Percentiles rank a stretch among this genome's conserved stretches.
These are phyloP conservation scores for Lysiphlebus fabarum DNA, from an alignment of 1,140 invertebrate species.

Conservation along the genomic window DNA sequence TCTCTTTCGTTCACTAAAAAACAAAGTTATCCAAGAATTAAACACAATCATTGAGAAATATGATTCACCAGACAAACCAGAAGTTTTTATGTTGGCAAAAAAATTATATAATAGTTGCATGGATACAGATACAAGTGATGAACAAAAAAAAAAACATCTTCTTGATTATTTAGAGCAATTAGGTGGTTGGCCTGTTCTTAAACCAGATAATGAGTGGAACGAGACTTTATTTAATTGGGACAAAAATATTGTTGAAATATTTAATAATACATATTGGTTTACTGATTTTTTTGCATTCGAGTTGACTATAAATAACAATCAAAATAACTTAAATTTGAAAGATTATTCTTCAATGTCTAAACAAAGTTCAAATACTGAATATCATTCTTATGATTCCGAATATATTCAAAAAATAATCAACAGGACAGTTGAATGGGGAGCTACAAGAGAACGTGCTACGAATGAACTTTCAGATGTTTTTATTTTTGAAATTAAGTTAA, in stretches of 20 bases:
- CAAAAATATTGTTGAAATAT: constrained; percentile 76
- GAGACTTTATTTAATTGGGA: constrained; percentile 74
- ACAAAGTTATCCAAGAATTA: constrained; percentile 75
- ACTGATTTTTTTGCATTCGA: constrained; percentile 91
- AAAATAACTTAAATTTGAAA: constrained; percentile 53
- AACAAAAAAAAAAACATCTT: too few species aligned
- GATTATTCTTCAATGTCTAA: too few species aligned
- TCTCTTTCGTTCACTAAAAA: constrained; percentile 67
- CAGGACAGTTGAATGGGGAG: too few species aligned
- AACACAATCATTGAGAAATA: constrained; percentile 70
- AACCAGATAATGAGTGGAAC: constrained; percentile 70
- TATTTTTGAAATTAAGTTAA: too few species aligned
- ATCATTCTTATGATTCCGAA: too few species aligned
- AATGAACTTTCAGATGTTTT: too few species aligned
- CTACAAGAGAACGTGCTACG: too few species aligned
- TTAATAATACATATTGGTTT: constrained; percentile 75
- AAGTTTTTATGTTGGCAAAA: constrained; percentile 64
- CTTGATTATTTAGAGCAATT: constrained; percentile 67
- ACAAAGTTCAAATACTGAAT: too few species aligned
- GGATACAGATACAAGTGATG: constrained; percentile 63
- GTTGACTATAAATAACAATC: too few species aligned
- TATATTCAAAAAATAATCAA: too few species aligned
- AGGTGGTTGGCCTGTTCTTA: constrained; percentile 89
- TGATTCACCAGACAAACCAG: constrained; percentile 62
- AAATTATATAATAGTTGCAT: constrained; percentile 77